Evolutionary conservation across 2,888 invertebrate genomes (phyloP).

Genomic region (Trisateles emortualis): DNA sequence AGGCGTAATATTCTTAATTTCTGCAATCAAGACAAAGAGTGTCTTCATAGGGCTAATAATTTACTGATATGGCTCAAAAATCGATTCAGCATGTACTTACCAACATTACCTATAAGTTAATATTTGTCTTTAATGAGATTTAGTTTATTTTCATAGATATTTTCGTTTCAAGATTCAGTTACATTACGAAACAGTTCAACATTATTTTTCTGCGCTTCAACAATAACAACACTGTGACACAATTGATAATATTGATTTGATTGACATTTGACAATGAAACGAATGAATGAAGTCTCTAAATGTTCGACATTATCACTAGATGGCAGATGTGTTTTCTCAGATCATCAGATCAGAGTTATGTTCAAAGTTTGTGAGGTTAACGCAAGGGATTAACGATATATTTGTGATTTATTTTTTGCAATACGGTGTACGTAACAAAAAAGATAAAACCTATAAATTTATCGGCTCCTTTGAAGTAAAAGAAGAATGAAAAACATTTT

Average conservation of each 20-base stretch:
- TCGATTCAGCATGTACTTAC: neutral
- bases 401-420: too few species aligned
- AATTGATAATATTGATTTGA: neutral
- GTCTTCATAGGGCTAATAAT: neutral
- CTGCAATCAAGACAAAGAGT: conserved; percentile 42
- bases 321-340: too few species aligned
- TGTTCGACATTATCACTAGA: too few species aligned
- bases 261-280: neutral
- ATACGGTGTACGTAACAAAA: too few species aligned
- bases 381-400: too few species aligned
- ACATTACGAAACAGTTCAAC: neutral
- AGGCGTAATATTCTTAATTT: conserved; percentile 41
- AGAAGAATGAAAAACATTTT: too few species aligned
- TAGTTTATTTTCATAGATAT: conserved; percentile 15
- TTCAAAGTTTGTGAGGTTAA: too few species aligned
- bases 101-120: neutral
- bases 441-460: too few species aligned
- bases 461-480: too few species aligned
- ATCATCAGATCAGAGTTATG: too few species aligned
- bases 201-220: neutral
- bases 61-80: neutral
- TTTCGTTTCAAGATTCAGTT: neutral
- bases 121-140: neutral
- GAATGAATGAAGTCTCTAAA: too few species aligned
- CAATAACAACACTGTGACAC: neutral